Base-by-base conservation (phyloP, 2,797 vertebrate genomes). In the Fundulus diaphanus region DNA sequence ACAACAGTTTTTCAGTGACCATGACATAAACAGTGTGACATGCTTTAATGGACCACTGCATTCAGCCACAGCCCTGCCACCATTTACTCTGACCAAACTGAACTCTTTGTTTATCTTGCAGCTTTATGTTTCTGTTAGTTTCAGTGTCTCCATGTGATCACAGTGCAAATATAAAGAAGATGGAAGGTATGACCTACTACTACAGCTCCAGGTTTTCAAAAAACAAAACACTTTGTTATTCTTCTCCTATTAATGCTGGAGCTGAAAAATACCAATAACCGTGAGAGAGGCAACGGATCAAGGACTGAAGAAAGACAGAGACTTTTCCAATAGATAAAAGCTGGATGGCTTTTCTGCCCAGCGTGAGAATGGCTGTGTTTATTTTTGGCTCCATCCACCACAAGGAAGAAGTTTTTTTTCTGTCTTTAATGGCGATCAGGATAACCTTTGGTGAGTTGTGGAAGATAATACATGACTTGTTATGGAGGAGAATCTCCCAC, bases 51-150 rank as follows among this genome's bases (percentile, higher is more conserved):
- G 33, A 51, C 68, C 48, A n/a, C 31, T 69, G 48, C 29, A 37
- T 69, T 52, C 24, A 18, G 37, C 33, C 56, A 51, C 49, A 22
- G 49, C 49, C 27, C 40, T 46, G 22, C 68, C 48, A n/a, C 35
- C 22, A n/a, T 54, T n/a, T 40, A 42, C 35, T 27, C 69, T n/a
- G 7, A 56, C 27, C 29, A 42, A 56, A 52, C 16, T 40, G 49
- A 70, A 37, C 13, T 24, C 33, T 61, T 29, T 29, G 27, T 68
- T 49, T 68, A 20, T 29, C 18, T 71, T 7, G 13, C 7, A 54
- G 69, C 33, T 42, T 56, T 71, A 35, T 27, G 51, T 71, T 52
- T 40, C n/a, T 42, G 69, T 56, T 51, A 56, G 29, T 22, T 49
- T 48, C 18, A 33, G 1, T 31, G 31, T 35, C 56, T 61, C 20